Evolutionary conservation across 92 coral and sea anemone species (phyloP).

Genomic region (Zoanthus solanderi): DNA sequence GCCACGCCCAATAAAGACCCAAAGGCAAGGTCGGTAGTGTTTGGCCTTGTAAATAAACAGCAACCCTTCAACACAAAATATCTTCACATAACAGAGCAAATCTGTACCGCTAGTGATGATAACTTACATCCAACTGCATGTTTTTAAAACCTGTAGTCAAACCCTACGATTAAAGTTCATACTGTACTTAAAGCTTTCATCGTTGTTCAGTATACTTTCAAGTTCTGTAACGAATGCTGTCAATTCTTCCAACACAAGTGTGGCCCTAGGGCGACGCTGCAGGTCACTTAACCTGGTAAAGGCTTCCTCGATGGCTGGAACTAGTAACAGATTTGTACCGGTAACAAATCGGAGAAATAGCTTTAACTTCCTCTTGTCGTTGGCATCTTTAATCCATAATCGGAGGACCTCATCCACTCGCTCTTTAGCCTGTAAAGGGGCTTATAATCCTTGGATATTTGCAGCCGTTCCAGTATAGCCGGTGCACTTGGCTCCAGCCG

Average conservation of each 20-base stretch:
- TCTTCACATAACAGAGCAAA: neutral
- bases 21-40: neutral
- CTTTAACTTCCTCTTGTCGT: neutral
- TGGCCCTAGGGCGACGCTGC: neutral
- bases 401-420: neutral
- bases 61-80: slow-evolving; percentile 7
- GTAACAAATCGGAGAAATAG: slow-evolving; percentile 11
- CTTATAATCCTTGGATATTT: neutral
- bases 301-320: slow-evolving; percentile 3
- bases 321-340: neutral
- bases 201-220: neutral
- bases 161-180: slow-evolving; percentile 4
- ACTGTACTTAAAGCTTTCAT: slow-evolving; percentile 18
- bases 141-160: slow-evolving; percentile 9
- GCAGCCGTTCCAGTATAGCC: neutral
- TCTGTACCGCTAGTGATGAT: neutral
- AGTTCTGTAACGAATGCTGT: neutral
- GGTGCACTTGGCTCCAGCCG: slow-evolving; percentile 3
- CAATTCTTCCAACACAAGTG: neutral
- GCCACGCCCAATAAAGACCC: slow-evolving; percentile 3
- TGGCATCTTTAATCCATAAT: slow-evolving; percentile 7
- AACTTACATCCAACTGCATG: neutral
- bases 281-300: neutral
- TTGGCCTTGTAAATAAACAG: neutral
- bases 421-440: neutral